Evolutionary conservation across 2,113 vertebrate genomes (phyloP).

Genomic region (Agapornis roseicollis): DNA sequence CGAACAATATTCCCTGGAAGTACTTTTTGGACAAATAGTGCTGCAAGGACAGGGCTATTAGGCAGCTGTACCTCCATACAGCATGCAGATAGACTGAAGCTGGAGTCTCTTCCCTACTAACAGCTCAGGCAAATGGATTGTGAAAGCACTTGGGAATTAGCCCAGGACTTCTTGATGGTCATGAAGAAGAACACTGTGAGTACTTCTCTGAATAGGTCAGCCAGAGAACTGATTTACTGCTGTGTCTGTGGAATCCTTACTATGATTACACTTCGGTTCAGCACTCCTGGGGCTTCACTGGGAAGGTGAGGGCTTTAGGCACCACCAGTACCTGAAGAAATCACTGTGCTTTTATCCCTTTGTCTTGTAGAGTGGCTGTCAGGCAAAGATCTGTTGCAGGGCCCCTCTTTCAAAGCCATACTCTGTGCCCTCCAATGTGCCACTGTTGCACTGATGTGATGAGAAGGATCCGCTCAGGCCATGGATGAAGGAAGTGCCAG

Average conservation of each 20-base stretch:
- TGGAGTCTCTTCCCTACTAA: background rate
- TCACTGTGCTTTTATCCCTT: accelerated
- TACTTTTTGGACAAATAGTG: background rate
- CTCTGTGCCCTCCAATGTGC: background rate
- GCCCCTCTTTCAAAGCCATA: background rate
- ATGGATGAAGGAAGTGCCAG: background rate
- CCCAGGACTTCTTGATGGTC: background rate
- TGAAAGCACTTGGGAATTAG: background rate
- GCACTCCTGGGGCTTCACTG: background rate
- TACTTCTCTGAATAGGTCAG: background rate
- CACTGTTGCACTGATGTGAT: background rate
- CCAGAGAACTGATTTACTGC: background rate
- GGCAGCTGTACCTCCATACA: background rate
- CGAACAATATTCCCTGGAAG: background rate
- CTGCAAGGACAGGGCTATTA: background rate
- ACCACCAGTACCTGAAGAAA: background rate
- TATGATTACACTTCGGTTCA: background rate
- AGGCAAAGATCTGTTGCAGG: background rate
- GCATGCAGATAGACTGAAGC: background rate
- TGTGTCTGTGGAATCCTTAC: background rate
- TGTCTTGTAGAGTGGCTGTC: background rate
- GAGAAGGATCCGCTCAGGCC: background rate
- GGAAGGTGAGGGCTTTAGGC: background rate
- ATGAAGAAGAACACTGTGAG: background rate
- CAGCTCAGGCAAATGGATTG: background rate